These are phyloP conservation scores for Galemys pyrenaicus DNA, from an alignment of 2,113 vertebrate species.

Conservation along the genomic window DNA sequence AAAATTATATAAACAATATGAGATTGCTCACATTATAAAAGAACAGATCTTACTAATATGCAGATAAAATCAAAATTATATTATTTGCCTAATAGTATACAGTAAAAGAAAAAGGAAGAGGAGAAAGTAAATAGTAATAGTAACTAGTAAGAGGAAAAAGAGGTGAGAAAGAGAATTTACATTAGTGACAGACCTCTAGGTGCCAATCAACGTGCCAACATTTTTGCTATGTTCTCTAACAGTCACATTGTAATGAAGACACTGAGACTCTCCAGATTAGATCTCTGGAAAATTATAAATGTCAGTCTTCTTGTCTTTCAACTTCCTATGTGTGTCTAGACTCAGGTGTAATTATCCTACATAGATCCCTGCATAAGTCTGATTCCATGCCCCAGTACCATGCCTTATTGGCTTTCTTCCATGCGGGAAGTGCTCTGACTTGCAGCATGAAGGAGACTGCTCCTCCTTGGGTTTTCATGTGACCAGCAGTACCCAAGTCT, in stretches of 20 bases:
- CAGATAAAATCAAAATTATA: constrained; percentile 7
- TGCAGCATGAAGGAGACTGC: not conserved
- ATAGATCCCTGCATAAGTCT: constrained; percentile 12
- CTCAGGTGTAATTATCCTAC: not conserved
- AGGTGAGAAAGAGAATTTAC: not conserved
- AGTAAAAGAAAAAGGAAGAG: not conserved
- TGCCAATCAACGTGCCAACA: not conserved
- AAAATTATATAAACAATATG: not conserved
- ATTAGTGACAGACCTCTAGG: not conserved
- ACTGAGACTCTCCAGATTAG: not conserved
- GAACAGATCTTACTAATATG: not conserved
- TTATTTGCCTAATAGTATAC: not conserved
- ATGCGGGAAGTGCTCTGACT: not conserved
- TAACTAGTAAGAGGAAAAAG: not conserved
- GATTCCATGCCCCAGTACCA: not conserved
- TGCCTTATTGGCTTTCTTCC: not conserved
- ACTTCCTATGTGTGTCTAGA: constrained; percentile 8
- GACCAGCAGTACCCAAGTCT: not conserved
- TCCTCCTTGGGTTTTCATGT: not conserved
- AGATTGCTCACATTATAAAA: constrained; percentile 42
- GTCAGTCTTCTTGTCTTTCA: constrained; percentile 14
- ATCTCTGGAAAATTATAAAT: constrained; percentile 13
- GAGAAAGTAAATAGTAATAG: not conserved
- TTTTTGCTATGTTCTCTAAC: not conserved
- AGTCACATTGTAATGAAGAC: not conserved